Conservation (phyloP, 1,140 invertebrate species). For the Penaeus indicus region DNA sequence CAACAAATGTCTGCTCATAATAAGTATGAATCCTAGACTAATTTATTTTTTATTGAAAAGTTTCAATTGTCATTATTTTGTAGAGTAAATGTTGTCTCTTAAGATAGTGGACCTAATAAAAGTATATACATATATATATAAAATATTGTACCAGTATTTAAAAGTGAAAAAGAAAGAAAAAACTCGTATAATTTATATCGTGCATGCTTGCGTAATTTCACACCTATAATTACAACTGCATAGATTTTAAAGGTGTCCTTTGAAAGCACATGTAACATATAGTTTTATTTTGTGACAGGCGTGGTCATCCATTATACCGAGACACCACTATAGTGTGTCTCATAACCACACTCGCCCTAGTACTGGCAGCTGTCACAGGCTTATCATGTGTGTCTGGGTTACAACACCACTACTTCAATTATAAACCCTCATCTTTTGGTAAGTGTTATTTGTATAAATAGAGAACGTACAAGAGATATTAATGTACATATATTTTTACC, state of each 20-base stretch:
- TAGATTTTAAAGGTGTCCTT: too few species aligned
- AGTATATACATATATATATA: too few species aligned
- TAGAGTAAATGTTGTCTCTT: too few species aligned
- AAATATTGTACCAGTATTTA: too few species aligned
- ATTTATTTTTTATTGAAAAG: background rate
- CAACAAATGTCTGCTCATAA: conserved; percentile 84
- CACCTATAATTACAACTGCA: too few species aligned
- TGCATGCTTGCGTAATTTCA: too few species aligned
- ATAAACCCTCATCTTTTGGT: conserved; percentile 89
- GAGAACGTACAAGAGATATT: too few species aligned
- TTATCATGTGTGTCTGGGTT: conserved; percentile 78
- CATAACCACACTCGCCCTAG: conserved; percentile 81
- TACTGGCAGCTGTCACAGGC: conserved; percentile 83
- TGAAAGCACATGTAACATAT: too few species aligned
- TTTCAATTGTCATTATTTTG: background rate
- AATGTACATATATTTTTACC: too few species aligned
- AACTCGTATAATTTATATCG: too few species aligned
- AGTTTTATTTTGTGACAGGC: conserved; percentile 29
- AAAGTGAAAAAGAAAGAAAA: too few species aligned
- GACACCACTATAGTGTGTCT: conserved; percentile 85
- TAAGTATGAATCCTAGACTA: conserved; percentile 74
- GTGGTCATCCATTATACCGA: conserved; percentile 74
- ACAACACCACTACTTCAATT: conserved; percentile 75
- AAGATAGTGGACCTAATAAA: too few species aligned
- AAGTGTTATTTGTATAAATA: conserved; percentile 68